Conservation (phyloP, 2,113 vertebrate species). For the Laticauda colubrina region DNA sequence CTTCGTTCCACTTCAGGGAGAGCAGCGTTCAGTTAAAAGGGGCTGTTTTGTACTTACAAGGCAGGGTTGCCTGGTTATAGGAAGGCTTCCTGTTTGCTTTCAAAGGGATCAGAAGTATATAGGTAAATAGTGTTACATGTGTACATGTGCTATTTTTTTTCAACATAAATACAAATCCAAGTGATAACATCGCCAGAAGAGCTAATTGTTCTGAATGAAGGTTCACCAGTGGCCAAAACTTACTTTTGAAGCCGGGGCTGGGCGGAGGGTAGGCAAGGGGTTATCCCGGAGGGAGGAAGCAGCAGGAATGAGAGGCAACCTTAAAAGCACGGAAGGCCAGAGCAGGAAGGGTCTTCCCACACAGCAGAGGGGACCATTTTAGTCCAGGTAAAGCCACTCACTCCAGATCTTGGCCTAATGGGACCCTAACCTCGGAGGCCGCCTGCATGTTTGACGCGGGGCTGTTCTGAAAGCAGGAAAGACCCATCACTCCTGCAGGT, state of each 20-base stretch:
- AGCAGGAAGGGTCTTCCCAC: not conserved
- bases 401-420: not conserved
- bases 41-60: not conserved
- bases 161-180: slow-evolving; percentile 21
- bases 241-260: not conserved
- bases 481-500: not conserved
- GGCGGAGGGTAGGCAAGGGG: not conserved
- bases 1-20: not conserved
- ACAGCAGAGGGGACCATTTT: not conserved
- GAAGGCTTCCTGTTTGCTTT: not conserved
- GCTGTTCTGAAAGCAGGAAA: not conserved
- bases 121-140: not conserved
- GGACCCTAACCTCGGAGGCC: too few species aligned
- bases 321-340: not conserved
- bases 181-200: slow-evolving; percentile 14
- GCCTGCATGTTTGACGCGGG: too few species aligned
- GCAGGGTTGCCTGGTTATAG: fast-evolving
- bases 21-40: not conserved
- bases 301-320: not conserved
- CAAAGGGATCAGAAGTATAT: not conserved
- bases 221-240: not conserved
- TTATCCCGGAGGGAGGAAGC: not conserved
- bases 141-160: too few species aligned
- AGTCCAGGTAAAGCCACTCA: not conserved
- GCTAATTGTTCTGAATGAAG: not conserved